These are phyloP conservation scores for Melanotaenia boesemani DNA, from an alignment of 2,797 vertebrate genomes.

Conservation along the genomic window DNA sequence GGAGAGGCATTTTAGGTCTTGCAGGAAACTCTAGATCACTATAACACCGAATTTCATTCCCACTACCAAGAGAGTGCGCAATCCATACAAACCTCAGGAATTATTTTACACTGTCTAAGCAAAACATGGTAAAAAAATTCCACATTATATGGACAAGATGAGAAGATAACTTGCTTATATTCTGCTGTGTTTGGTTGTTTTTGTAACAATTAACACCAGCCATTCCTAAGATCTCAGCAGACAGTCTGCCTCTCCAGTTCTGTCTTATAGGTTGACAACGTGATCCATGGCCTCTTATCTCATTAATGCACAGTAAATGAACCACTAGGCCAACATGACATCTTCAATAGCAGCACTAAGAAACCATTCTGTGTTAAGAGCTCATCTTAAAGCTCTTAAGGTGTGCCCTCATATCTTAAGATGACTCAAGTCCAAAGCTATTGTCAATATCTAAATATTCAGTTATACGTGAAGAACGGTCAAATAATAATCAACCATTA, in stretches of 20 bases:
- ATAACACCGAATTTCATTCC: conserved; percentile 77
- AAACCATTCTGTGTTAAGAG: conserved; percentile 67
- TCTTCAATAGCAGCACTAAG: conserved; percentile 70
- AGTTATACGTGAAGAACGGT: not conserved
- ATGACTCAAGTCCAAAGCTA: conserved; percentile 10
- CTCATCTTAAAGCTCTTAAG: conserved; percentile 74
- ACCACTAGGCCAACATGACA: conserved; percentile 71
- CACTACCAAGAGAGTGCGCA: conserved; percentile 70
- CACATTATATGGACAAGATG: conserved; percentile 68
- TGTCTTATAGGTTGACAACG: conserved; percentile 32
- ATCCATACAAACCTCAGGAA: conserved; percentile 76
- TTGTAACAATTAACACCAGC: conserved; percentile 58
- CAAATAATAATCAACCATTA: not conserved
- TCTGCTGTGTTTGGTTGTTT: conserved; percentile 78
- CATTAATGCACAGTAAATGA: conserved; percentile 69
- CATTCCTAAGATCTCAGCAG: conserved; percentile 34
- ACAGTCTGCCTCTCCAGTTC: conserved; percentile 34
- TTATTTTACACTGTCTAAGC: conserved; percentile 89
- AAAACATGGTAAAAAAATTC: conserved; percentile 77
- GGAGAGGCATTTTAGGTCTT: conserved; percentile 73
- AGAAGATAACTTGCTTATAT: conserved; percentile 72
- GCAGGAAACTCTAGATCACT: conserved; percentile 83
- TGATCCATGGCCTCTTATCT: conserved; percentile 73
- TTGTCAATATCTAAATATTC: not conserved
- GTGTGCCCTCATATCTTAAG: conserved; percentile 52